Percentiles rank a stretch among this genome's conserved stretches.
Conservation (phyloP, 2,113 vertebrate species). For the Eupsittula cactorum region DNA sequence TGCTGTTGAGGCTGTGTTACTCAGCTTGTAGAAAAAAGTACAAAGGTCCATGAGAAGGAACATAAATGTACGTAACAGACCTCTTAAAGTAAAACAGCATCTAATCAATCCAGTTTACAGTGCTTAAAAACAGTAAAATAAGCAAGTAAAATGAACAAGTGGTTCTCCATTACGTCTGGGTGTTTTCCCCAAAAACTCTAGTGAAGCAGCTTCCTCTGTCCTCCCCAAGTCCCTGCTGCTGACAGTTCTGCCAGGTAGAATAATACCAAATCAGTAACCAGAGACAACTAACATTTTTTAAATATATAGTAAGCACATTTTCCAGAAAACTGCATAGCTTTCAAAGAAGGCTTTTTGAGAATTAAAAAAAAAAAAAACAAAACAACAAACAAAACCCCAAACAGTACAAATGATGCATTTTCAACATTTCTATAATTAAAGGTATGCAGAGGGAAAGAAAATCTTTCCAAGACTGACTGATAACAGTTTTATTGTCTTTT, state of each 20-base stretch:
- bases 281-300: neutral
- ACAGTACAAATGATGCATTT: neutral
- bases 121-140: neutral
- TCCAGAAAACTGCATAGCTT: neutral
- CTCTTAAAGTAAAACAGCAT: neutral
- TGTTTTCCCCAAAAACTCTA: neutral
- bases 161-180: fast-evolving
- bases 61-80: neutral
- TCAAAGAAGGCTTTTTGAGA: neutral
- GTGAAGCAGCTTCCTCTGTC: neutral
- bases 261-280: neutral
- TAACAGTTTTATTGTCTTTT: neutral
- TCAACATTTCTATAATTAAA: neutral
- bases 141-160: neutral
- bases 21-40: neutral
- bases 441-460: neutral
- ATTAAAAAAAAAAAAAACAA: neutral
- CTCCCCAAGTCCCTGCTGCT: too few species aligned
- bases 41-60: neutral
- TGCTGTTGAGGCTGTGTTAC: fast-evolving
- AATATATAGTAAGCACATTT: neutral
- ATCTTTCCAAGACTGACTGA: neutral
- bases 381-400: too few species aligned
- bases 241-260: neutral
- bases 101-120: too few species aligned